Evolutionary conservation across 2,888 invertebrate genomes (phyloP), one percentile per base, ranked within the genome.

Genomic region (Torymus texanus): DNA sequence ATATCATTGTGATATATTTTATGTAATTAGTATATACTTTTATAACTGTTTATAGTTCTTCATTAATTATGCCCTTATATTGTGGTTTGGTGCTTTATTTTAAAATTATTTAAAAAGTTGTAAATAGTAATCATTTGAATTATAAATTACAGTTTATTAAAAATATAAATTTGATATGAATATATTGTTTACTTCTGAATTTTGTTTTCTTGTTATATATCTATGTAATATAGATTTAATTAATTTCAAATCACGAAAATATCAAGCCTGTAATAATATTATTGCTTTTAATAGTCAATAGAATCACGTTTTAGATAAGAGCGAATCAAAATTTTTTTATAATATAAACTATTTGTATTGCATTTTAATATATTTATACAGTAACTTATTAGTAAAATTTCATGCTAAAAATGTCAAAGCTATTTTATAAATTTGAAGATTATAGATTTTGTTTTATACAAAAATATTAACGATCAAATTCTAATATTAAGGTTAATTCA

Each of bases 1-100:
- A 13, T 67, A 24, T 5, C 14, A 56, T 75, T 61, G 67, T 53
- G 59, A 75, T 75, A 21, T 51, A 24, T 21, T 18, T 65, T 66
- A 59, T 4, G 24, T 13, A 21, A n/a, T 12, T 75, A 24, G 5
- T 21, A 51, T 24, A 16, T 11, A 14, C 3, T 41, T 24, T 16
- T 74, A 18, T 50, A 74, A 58, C 4, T 58, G 55, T 62, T 29
- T 13, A 21, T 14, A 18, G 29, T 58, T 29, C 24, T 58, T 18
- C 14, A 68, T 68, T 56, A 13, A 21, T 24, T 2, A 16, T 58
- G 18, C 13, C 55, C 18, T 18, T 55, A 53, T 67, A 67, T 14
- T 67, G 24, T 13, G n/a, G 13, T 21, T 71, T 71, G 50, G 11
- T 21, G 51, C 59, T 29, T 41, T 29, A 29, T 18, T 14, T n/a